These are phyloP conservation scores for Gasterosteus aculeatus DNA, from an alignment of 2,113 vertebrate genomes.

Conservation along the genomic window DNA sequence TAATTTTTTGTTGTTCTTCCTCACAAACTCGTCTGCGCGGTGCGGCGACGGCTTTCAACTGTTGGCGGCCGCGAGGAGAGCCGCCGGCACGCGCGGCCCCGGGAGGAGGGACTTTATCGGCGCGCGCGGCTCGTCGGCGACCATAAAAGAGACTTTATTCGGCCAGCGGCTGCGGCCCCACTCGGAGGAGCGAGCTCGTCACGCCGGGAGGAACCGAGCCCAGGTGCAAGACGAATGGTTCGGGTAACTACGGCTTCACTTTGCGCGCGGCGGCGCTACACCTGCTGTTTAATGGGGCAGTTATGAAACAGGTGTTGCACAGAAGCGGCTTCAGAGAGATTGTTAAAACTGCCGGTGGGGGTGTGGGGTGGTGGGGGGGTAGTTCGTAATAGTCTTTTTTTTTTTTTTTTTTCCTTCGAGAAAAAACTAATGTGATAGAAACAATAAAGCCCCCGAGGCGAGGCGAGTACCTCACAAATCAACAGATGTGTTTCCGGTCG, in stretches of 20 bases:
- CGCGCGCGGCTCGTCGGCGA: slow-evolving; percentile 45
- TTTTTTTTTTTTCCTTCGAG: not conserved
- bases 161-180: slow-evolving; percentile 44
- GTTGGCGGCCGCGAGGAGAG: slow-evolving; percentile 20
- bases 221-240: slow-evolving; percentile 76
- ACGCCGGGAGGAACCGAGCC: slow-evolving; percentile 61
- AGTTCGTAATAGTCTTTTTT: slow-evolving; percentile 24
- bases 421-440: not conserved
- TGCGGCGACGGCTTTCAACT: slow-evolving; percentile 55
- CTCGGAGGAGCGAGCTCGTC: slow-evolving; percentile 27
- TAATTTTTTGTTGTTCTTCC: not conserved
- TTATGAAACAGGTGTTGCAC: slow-evolving; percentile 75
- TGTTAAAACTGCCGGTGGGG: slow-evolving; percentile 34
- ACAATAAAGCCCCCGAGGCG: slow-evolving; percentile 10
- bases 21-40: slow-evolving; percentile 49
- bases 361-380: slow-evolving; percentile 22
- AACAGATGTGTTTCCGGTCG: slow-evolving; percentile 71
- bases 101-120: slow-evolving; percentile 51
- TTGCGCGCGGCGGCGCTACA: slow-evolving; percentile 37
- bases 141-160: slow-evolving; percentile 64
- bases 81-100: slow-evolving; percentile 17
- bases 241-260: slow-evolving; percentile 76
- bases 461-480: slow-evolving; percentile 56
- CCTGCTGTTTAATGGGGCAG: slow-evolving; percentile 56
- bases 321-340: slow-evolving; percentile 30